A percentile compares a stretch with the other conserved stretches of the same genome.
These are phyloP conservation scores for Cancer borealis DNA, from an alignment of 2,888 invertebrate species.

Conservation along the genomic window DNA sequence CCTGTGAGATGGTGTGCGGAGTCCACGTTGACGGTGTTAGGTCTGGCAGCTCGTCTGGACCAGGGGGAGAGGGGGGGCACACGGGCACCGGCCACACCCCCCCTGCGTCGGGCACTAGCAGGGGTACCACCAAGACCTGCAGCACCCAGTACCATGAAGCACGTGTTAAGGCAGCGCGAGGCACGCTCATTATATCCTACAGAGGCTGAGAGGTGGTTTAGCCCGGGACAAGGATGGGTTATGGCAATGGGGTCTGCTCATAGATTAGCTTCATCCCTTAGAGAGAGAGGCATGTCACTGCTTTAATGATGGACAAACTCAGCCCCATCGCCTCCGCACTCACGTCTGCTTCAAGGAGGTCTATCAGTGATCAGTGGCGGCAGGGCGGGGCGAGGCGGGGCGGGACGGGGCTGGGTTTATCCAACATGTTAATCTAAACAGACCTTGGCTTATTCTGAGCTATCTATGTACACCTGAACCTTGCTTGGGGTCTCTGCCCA, in stretches of 20 bases:
- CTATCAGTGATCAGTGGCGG: too few species aligned
- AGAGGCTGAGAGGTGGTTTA: conserved; percentile 28
- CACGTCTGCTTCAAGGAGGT: too few species aligned
- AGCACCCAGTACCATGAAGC: conserved; percentile 68
- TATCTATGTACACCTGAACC: neutral
- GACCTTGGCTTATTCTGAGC: neutral
- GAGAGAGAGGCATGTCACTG: neutral
- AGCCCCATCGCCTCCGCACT: neutral
- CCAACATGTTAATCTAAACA: neutral
- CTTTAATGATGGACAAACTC: neutral
- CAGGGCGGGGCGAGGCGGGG: neutral
- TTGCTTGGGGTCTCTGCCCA: neutral
- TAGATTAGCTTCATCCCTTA: neutral
- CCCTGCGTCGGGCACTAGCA: conserved; percentile 66
- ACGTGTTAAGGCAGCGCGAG: conserved; percentile 18
- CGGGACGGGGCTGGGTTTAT: neutral
- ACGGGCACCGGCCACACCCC: conserved; percentile 66
- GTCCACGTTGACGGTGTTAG: conserved; percentile 76
- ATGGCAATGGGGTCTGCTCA: neutral
- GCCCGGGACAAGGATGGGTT: neutral
- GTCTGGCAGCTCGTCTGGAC: conserved; percentile 70
- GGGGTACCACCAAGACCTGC: conserved; percentile 75
- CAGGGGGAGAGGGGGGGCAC: conserved; percentile 74
- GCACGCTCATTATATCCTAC: neutral
- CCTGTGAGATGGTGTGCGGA: conserved; percentile 75